Evolutionary conservation across 1,140 invertebrate species (phyloP).

Genomic region (Anoplophora glabripennis): DNA sequence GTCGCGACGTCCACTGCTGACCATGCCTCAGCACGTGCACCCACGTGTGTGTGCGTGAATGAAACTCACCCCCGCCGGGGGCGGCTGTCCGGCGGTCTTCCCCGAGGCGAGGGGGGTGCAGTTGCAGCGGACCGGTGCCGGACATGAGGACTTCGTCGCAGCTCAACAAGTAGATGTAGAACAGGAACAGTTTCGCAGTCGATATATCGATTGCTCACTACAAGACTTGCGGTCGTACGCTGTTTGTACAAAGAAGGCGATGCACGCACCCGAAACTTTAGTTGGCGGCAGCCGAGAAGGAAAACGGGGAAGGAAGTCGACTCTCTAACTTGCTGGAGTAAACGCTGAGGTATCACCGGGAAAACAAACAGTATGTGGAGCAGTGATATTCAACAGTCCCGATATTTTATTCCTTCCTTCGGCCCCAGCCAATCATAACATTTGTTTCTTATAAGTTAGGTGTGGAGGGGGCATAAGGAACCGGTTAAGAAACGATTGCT

Average conservation of each 20-base stretch:
- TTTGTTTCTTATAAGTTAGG: too few species aligned
- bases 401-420: too few species aligned
- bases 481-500: too few species aligned
- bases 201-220: conserved; percentile 33
- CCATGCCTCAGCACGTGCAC: conserved; percentile 7
- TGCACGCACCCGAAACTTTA: conserved; percentile 6
- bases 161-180: conserved; percentile 35
- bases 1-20: background rate
- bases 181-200: conserved; percentile 28
- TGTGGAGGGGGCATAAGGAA: too few species aligned
- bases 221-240: conserved; percentile 21
- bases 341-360: background rate
- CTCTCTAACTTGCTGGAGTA: background rate
- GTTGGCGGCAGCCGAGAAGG: background rate
- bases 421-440: too few species aligned
- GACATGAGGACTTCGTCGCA: conserved; percentile 12
- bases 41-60: conserved; percentile 28
- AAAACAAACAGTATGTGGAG: conserved; percentile 2
- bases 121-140: conserved; percentile 15
- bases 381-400: background rate
- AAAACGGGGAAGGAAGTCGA: background rate
- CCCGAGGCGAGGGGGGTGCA: background rate
- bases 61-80: conserved; percentile 5
- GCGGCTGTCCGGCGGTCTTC: background rate
- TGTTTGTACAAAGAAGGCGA: conserved; percentile 8